These are phyloP conservation scores for Embiotoca jacksoni DNA, from an alignment of 2,113 vertebrate genomes.

Conservation along the genomic window DNA sequence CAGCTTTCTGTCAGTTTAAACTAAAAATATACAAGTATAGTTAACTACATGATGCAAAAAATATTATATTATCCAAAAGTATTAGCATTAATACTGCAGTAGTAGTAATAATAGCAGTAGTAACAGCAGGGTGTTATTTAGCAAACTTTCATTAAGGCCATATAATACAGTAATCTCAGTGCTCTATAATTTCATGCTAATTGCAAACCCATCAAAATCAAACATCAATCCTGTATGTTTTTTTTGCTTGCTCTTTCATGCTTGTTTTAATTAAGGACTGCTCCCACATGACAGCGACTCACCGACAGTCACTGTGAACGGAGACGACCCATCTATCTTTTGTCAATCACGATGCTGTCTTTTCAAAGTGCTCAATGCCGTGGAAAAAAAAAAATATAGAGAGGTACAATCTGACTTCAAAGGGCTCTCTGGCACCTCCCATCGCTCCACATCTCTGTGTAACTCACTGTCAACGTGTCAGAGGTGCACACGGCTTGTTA, in stretches of 20 bases:
- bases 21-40: too few species aligned
- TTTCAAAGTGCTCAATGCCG: conserved; percentile 45
- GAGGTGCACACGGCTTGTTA: conserved; percentile 25
- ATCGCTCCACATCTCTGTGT: conserved; percentile 46
- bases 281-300: conserved; percentile 50
- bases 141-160: neutral
- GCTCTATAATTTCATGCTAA: conserved; percentile 9
- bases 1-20: too few species aligned
- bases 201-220: conserved; percentile 19
- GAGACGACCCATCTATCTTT: conserved; percentile 39
- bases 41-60: too few species aligned
- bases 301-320: conserved; percentile 54
- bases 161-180: neutral
- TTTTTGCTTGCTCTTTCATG: neutral
- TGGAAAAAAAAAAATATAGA: conserved; percentile 15
- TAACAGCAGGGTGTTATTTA: neutral
- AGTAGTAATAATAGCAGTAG: neutral
- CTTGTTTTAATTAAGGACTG: conserved; percentile 38
- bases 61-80: too few species aligned
- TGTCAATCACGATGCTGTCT: conserved; percentile 51
- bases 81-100: too few species aligned
- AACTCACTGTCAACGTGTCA: conserved; percentile 65
- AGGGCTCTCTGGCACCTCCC: conserved; percentile 10
- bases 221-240: conserved; percentile 16
- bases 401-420: conserved; percentile 47